Conservation (phyloP, 2,797 vertebrate genomes). For the Pelochelys cantorii region DNA sequence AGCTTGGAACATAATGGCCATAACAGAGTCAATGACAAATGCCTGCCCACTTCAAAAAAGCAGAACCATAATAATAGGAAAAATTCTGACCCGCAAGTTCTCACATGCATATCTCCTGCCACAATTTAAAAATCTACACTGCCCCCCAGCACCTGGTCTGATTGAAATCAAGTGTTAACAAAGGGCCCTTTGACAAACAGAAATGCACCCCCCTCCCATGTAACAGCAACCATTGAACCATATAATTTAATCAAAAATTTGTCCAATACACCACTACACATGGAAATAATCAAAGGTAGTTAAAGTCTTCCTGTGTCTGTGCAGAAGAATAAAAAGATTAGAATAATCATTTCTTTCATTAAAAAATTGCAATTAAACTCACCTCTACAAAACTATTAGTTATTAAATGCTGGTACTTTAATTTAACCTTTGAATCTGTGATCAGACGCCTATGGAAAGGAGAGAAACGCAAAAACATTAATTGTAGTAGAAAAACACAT, state of each 20-base stretch:
- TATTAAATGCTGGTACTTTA: conserved; percentile 99
- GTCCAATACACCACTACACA: neutral
- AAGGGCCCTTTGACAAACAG: neutral
- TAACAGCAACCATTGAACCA: neutral
- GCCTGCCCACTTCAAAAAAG: neutral
- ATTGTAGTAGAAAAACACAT: neutral
- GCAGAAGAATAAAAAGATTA: neutral
- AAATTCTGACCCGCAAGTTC: neutral
- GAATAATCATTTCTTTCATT: neutral
- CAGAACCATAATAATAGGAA: neutral
- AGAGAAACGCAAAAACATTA: conserved; percentile 53
- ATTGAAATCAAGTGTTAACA: neutral
- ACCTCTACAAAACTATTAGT: conserved; percentile 99
- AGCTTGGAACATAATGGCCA: neutral
- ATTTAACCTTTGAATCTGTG: conserved; percentile 99
- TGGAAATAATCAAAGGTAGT: neutral
- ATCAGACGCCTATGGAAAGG: conserved; percentile 93
- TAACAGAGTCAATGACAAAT: neutral
- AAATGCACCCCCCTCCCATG: neutral
- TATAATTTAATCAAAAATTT: neutral
- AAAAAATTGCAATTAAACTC: conserved; percentile 73
- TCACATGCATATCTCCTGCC: neutral
- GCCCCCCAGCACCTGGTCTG: neutral
- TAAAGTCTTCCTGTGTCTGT: neutral
- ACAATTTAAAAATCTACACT: neutral